These are phyloP conservation scores for Embiotoca jacksoni DNA, from an alignment of 2,113 vertebrate genomes.

Conservation along the genomic window DNA sequence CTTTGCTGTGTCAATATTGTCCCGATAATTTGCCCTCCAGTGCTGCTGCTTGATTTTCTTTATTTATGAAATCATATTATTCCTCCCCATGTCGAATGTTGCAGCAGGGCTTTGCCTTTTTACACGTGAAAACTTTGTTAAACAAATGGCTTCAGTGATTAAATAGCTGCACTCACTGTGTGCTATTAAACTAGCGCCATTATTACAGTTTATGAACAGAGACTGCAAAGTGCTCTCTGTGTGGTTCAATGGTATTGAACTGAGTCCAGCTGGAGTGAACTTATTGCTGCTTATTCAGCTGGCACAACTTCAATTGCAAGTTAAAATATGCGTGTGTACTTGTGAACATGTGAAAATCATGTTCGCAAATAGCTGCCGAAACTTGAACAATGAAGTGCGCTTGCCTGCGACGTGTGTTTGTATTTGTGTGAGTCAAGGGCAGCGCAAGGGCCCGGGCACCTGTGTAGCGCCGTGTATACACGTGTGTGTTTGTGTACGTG, in stretches of 20 bases:
- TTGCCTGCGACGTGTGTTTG: conserved; percentile 7
- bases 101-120: conserved; percentile 27
- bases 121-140: conserved; percentile 42
- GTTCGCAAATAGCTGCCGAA: neutral
- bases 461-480: conserved; percentile 18
- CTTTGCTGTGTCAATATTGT: conserved; percentile 71
- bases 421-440: conserved; percentile 29
- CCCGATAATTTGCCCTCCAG: conserved; percentile 44
- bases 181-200: conserved; percentile 34
- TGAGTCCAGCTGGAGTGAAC: neutral
- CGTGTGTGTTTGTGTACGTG: conserved; percentile 51
- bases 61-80: conserved; percentile 37
- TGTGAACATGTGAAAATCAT: neutral
- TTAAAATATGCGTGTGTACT: neutral
- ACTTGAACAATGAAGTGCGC: neutral
- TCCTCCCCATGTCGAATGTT: conserved; percentile 11
- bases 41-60: conserved; percentile 43
- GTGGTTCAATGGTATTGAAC: conserved; percentile 15
- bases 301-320: conserved; percentile 22
- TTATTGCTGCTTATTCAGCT: conserved; percentile 24
- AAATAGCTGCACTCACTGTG: conserved; percentile 29
- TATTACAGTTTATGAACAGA: conserved; percentile 31
- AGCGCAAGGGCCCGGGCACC: conserved; percentile 3
- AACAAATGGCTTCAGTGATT: conserved; percentile 24
- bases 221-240: conserved; percentile 1